Evolutionary conservation across 2,888 invertebrate genomes (phyloP).

Genomic region (Neoaliturus tenellus): DNA sequence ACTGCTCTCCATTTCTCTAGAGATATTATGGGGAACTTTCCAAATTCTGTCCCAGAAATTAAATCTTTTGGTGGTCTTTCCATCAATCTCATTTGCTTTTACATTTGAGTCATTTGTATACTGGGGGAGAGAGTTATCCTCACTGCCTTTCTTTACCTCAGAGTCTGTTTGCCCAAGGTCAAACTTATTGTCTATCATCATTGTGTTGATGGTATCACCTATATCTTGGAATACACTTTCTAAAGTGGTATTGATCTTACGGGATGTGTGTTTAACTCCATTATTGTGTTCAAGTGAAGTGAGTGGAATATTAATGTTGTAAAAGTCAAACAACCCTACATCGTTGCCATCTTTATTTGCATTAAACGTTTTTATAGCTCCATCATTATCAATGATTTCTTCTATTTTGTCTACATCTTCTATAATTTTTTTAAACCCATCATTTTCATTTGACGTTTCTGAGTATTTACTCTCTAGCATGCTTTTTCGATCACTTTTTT

Average conservation of each 20-base stretch:
- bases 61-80: too few relatives aligned
- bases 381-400: not conserved
- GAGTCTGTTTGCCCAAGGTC: not conserved
- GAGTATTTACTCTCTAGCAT: not conserved
- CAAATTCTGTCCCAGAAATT: not conserved
- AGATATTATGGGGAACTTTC: not conserved
- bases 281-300: not conserved
- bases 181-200: not conserved
- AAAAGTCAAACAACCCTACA: not conserved
- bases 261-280: not conserved
- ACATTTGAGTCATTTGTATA: too few relatives aligned
- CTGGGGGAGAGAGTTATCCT: not conserved
- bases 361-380: not conserved
- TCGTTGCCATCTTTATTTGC: not conserved
- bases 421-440: not conserved
- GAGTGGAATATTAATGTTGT: not conserved
- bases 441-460: not conserved
- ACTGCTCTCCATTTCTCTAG: not conserved
- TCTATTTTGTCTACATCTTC: constrained; percentile 19
- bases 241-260: not conserved
- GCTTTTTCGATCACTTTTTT: not conserved
- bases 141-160: not conserved
- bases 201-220: not conserved
- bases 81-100: too few relatives aligned
- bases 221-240: not conserved